phyloP scores from a whole-genome alignment of 2,888 invertebrate species.

The Aspidiotus destructor region DNA sequence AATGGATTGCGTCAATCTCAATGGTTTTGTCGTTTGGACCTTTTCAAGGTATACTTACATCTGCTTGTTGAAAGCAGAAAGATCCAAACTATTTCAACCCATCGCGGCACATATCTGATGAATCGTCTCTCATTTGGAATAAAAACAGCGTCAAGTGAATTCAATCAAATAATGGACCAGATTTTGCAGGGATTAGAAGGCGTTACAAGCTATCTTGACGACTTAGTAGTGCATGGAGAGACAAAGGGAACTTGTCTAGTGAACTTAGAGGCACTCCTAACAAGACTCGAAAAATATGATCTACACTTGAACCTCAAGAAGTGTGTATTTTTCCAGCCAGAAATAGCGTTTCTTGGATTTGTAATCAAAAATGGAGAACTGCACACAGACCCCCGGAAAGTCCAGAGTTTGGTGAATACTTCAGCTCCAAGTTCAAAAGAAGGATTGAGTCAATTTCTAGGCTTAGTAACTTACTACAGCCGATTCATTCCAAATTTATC shows the following conservation, averaged over 20 bases:
- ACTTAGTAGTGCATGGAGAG: conserved; percentile 36
- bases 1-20: no score
- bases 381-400: conserved; percentile 29
- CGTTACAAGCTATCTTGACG: conserved; percentile 35
- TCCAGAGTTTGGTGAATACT: conserved; percentile 30
- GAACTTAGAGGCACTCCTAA: conserved; percentile 17
- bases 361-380: conserved; percentile 35
- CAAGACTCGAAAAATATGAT: conserved; percentile 26
- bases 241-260: conserved; percentile 33
- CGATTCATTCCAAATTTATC: conserved; percentile 36
- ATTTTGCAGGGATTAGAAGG: conserved; percentile 22
- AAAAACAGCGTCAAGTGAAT: conserved; percentile 36
- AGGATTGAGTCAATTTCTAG: conserved; percentile 35
- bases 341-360: conserved; percentile 34
- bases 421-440: conserved; percentile 28
- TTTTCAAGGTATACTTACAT: no score
- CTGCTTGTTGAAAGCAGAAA: no score
- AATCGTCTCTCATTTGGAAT: no score
- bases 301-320: conserved; percentile 33
- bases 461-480: conserved; percentile 36
- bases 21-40: no score
- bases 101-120: no score
- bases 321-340: conserved; percentile 34
- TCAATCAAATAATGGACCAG: conserved; percentile 32
- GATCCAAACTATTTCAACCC: no score